Percentiles rank a stretch among this genome's conserved stretches.
phyloP scores from a whole-genome alignment of 1,140 invertebrate species.

The Lepidurus apus region DNA sequence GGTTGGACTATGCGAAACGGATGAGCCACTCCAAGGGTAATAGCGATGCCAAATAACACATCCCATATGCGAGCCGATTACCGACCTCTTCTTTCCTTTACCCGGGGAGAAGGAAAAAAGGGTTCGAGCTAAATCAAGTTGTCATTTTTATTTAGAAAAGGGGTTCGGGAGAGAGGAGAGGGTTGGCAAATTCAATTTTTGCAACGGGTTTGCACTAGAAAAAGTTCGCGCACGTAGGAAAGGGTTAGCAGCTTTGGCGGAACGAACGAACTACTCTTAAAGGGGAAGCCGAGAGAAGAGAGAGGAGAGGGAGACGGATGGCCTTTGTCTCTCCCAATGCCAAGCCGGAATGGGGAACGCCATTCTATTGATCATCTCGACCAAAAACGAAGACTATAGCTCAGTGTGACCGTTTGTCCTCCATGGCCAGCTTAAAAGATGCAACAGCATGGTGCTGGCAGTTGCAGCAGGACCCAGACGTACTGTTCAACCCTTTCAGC shows the following conservation, averaged over 20 bases:
- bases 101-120: too few relatives aligned
- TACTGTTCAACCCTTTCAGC: too few relatives aligned
- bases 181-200: not conserved
- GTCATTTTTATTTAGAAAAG: too few relatives aligned
- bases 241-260: not conserved
- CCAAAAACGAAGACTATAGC: not conserved
- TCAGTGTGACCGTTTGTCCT: slow-evolving; percentile 17
- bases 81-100: too few relatives aligned
- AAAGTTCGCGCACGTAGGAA: not conserved
- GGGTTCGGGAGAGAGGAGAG: too few relatives aligned
- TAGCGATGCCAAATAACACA: too few relatives aligned
- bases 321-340: slow-evolving; percentile 16
- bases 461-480: too few relatives aligned
- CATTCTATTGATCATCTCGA: slow-evolving; percentile 15
- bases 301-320: slow-evolving; percentile 6
- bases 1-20: too few relatives aligned
- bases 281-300: not conserved
- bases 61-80: too few relatives aligned
- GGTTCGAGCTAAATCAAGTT: too few relatives aligned
- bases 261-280: not conserved
- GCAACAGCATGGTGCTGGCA: too few relatives aligned
- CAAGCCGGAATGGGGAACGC: not conserved
- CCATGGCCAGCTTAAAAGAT: not conserved
- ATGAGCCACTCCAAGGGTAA: too few relatives aligned
- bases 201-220: not conserved